These are phyloP conservation scores for Amblyopsis hoosieri DNA, from an alignment of 2,797 vertebrate species.

Conservation along the genomic window DNA sequence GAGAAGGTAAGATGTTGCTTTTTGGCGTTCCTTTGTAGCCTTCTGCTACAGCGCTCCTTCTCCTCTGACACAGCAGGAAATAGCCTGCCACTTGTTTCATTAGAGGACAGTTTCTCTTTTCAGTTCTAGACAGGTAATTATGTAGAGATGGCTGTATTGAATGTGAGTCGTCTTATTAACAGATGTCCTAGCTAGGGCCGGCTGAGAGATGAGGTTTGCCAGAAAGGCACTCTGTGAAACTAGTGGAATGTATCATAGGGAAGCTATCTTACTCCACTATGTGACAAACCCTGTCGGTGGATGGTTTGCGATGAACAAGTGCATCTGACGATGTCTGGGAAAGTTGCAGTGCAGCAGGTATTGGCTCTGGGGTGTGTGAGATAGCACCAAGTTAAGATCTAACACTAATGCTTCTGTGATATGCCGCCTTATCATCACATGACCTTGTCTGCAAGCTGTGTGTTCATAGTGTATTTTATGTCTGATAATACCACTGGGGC, in stretches of 20 bases:
- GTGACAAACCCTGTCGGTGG: not conserved
- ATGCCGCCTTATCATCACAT: slow-evolving; percentile 32
- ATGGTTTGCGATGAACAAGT: not conserved
- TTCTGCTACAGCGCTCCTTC: not conserved
- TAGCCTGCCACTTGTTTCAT: not conserved
- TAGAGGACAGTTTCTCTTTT: slow-evolving; percentile 18
- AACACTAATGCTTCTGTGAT: slow-evolving; percentile 31
- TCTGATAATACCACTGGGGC: not conserved
- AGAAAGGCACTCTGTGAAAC: slow-evolving; percentile 14
- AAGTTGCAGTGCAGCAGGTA: slow-evolving; percentile 12
- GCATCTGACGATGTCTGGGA: slow-evolving; percentile 14
- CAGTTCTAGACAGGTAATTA: slow-evolving; percentile 20
- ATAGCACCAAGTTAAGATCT: slow-evolving; percentile 15
- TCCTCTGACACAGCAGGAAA: slow-evolving; percentile 18
- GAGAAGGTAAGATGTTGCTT: slow-evolving; percentile 70
- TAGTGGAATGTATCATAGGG: not conserved
- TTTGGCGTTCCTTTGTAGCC: not conserved
- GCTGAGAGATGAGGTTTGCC: slow-evolving; percentile 13
- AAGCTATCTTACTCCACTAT: not conserved
- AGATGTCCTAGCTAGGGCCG: slow-evolving; percentile 1
- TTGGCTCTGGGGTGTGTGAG: slow-evolving; percentile 36
- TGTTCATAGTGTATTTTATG: slow-evolving; percentile 2
- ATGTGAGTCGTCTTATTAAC: not conserved
- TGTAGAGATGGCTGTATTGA: slow-evolving; percentile 11
- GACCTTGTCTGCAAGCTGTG: slow-evolving; percentile 1